Conservation (phyloP, 2,113 vertebrate genomes). For the Pycnonotus jocosus region DNA sequence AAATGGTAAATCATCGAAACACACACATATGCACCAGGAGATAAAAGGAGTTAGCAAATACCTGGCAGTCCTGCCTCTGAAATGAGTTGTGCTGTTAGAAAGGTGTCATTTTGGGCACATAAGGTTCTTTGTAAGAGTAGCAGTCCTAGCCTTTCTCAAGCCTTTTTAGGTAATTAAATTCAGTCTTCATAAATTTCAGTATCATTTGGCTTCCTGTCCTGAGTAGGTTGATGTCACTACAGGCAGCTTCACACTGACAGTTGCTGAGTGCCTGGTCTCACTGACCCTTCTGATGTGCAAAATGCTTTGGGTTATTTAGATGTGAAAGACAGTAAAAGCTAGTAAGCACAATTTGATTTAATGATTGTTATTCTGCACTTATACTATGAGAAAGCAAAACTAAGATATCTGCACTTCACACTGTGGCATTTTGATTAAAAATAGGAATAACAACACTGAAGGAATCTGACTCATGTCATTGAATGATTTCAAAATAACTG, state of each 20-base stretch:
- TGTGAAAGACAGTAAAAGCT: slow-evolving; percentile 2
- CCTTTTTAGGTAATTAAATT: background rate
- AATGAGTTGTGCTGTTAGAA: background rate
- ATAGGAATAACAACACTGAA: background rate
- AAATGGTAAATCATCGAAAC: background rate
- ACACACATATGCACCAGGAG: background rate
- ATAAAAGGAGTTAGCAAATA: background rate
- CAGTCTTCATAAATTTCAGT: background rate
- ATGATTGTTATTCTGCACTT: background rate
- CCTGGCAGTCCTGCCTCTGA: background rate
- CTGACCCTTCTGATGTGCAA: background rate
- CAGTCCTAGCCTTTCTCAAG: background rate
- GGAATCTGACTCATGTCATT: slow-evolving; percentile 2
- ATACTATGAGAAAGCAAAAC: background rate
- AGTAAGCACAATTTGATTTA: background rate
- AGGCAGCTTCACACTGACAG: background rate
- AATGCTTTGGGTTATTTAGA: slow-evolving; percentile 8
- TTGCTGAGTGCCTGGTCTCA: background rate
- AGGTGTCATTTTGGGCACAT: background rate
- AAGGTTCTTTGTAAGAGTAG: background rate
- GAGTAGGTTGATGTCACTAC: background rate
- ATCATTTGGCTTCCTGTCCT: background rate
- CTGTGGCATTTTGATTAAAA: slow-evolving; percentile 15
- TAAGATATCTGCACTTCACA: background rate
- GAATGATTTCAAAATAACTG: background rate